A percentile compares a stretch with the other conserved stretches of the same genome.
Evolutionary conservation across 1,140 invertebrate species (phyloP).

Genomic region (Propsilocerus akamusi): DNA sequence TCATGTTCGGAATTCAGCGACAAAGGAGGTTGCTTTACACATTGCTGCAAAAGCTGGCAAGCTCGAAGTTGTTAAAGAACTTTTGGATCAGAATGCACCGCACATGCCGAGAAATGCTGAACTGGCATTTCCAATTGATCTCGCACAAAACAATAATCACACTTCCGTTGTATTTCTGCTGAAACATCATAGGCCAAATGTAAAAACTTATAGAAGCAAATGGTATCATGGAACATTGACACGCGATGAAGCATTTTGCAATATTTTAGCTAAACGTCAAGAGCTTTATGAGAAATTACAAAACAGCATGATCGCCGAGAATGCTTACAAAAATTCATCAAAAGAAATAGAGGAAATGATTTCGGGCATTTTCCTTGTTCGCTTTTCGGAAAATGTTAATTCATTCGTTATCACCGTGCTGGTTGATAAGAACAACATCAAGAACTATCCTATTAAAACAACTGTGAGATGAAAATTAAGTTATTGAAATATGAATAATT

Average conservation of each 20-base stretch:
- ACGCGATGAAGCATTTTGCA: slow-evolving; percentile 51
- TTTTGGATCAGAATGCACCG: slow-evolving; percentile 58
- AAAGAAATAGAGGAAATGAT: slow-evolving; percentile 6
- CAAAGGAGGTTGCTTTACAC: slow-evolving; percentile 71
- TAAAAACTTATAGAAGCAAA: slow-evolving; percentile 40
- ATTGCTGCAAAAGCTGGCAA: slow-evolving; percentile 70
- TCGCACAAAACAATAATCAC: slow-evolving; percentile 54
- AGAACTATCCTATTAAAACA: no score
- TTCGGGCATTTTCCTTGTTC: no score
- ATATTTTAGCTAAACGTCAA: no score
- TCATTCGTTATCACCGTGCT: no score
- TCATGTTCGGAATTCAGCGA: slow-evolving; percentile 58
- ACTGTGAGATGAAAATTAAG: no score
- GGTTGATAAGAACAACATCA: no score
- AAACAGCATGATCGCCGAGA: no score
- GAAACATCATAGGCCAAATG: slow-evolving; percentile 37
- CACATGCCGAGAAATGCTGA: slow-evolving; percentile 54
- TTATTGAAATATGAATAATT: no score
- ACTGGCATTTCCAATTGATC: slow-evolving; percentile 56
- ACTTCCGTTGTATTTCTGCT: slow-evolving; percentile 50
- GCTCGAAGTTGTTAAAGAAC: slow-evolving; percentile 46
- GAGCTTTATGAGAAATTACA: no score
- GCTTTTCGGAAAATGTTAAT: no score
- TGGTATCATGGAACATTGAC: slow-evolving; percentile 77
- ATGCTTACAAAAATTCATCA: no score